Conservation (phyloP, 2,888 invertebrate genomes). For the Spialia ferax region DNA sequence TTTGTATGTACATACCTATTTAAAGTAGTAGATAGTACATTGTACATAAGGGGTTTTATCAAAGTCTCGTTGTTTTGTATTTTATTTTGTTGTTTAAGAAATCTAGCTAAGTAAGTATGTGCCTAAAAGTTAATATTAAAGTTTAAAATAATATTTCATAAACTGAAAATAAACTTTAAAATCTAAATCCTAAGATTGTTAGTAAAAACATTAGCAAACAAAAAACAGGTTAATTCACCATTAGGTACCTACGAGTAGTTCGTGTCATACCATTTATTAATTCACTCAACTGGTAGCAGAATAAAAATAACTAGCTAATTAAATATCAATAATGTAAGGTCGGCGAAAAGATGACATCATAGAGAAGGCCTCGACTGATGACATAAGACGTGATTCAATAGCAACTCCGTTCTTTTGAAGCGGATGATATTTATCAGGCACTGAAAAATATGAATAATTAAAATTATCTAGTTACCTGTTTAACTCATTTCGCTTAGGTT, state of each 20-base stretch:
- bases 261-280: not conserved
- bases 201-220: too few species aligned
- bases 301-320: conserved; percentile 45
- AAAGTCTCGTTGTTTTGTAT: too few species aligned
- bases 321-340: conserved; percentile 63
- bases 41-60: not conserved
- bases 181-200: too few species aligned
- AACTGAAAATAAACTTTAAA: too few species aligned
- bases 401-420: conserved; percentile 32
- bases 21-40: not conserved
- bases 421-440: conserved; percentile 18
- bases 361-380: conserved; percentile 67
- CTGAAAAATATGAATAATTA: not conserved
- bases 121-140: too few species aligned
- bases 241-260: too few species aligned
- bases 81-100: too few species aligned
- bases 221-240: too few species aligned
- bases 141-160: too few species aligned
- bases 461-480: not conserved
- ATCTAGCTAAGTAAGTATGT: too few species aligned
- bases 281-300: not conserved
- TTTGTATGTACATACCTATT: not conserved
- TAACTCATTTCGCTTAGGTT: not conserved
- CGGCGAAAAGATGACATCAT: conserved; percentile 73
- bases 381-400: conserved; percentile 72